Evolutionary conservation across 2,113 vertebrate genomes (phyloP).

Genomic region (Neodontobutis hainanensis): DNA sequence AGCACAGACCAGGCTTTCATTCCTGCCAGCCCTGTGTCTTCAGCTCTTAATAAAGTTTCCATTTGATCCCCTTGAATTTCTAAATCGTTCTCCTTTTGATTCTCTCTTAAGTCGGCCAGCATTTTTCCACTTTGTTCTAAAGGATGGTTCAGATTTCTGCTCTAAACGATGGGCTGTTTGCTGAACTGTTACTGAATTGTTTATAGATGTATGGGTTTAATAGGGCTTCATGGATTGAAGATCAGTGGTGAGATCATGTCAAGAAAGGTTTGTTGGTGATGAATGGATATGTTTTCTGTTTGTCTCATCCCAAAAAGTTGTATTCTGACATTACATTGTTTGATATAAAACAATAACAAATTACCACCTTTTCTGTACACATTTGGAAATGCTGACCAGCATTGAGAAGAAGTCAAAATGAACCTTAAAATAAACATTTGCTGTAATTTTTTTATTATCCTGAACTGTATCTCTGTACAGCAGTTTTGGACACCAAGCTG

Average conservation of each 20-base stretch:
- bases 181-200: slow-evolving; percentile 43
- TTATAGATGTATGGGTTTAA: slow-evolving; percentile 24
- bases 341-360: no score
- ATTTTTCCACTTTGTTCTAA: slow-evolving; percentile 86
- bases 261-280: background rate
- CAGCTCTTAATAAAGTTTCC: slow-evolving; percentile 93
- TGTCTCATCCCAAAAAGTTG: no score
- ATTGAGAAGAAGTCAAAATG: no score
- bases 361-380: no score
- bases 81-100: slow-evolving; percentile 89
- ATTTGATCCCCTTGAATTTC: slow-evolving; percentile 96
- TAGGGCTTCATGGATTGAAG: slow-evolving; percentile 11
- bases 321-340: no score
- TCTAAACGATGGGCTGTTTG: slow-evolving; percentile 71
- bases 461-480: no score
- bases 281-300: background rate
- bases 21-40: slow-evolving; percentile 84
- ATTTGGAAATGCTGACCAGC: no score
- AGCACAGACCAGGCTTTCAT: slow-evolving; percentile 95
- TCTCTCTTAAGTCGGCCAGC: slow-evolving; percentile 85
- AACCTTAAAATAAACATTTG: no score
- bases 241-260: slow-evolving; percentile 8
- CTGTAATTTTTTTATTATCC: no score
- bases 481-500: no score
- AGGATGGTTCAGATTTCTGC: slow-evolving; percentile 86